Evolutionary conservation across 2,888 invertebrate species (phyloP).

Genomic region (Vesta saturnalis): DNA sequence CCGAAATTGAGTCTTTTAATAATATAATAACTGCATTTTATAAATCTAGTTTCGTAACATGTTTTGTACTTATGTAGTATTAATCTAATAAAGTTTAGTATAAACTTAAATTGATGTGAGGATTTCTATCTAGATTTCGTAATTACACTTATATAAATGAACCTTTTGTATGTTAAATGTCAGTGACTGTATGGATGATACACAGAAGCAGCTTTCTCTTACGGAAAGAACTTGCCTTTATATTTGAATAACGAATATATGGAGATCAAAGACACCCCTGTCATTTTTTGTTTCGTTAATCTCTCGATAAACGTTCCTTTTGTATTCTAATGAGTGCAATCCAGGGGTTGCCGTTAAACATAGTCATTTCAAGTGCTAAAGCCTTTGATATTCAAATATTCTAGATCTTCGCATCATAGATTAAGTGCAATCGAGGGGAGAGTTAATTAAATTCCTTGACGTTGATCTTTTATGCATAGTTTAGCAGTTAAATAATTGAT

Average conservation of each 20-base stretch:
- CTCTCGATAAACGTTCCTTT: slow-evolving; percentile 32
- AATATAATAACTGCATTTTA: slow-evolving; percentile 3
- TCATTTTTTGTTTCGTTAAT: slow-evolving; percentile 31
- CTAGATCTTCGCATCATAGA: slow-evolving; percentile 19
- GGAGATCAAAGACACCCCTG: slow-evolving; percentile 24
- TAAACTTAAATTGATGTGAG: slow-evolving; percentile 7
- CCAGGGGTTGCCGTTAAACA: slow-evolving; percentile 16
- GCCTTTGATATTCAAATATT: slow-evolving; percentile 40
- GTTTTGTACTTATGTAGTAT: not conserved
- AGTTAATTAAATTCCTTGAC: slow-evolving; percentile 36
- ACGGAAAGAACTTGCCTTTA: not conserved
- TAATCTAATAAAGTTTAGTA: slow-evolving; percentile 2
- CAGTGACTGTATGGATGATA: slow-evolving; percentile 18
- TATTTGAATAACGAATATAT: slow-evolving; percentile 18
- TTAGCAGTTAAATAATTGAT: not conserved
- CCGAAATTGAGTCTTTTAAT: not conserved
- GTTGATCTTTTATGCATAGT: slow-evolving; percentile 15
- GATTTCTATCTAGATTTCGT: slow-evolving; percentile 21
- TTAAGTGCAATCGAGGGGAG: slow-evolving; percentile 23
- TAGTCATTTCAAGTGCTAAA: slow-evolving; percentile 22
- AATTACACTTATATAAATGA: slow-evolving; percentile 27
- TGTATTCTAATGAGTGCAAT: slow-evolving; percentile 16
- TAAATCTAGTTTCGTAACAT: not conserved
- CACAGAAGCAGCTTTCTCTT: not conserved
- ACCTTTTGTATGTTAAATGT: slow-evolving; percentile 32